Evolutionary conservation across 2,888 invertebrate species (phyloP).

Genomic region (Eilema sororculum): DNA sequence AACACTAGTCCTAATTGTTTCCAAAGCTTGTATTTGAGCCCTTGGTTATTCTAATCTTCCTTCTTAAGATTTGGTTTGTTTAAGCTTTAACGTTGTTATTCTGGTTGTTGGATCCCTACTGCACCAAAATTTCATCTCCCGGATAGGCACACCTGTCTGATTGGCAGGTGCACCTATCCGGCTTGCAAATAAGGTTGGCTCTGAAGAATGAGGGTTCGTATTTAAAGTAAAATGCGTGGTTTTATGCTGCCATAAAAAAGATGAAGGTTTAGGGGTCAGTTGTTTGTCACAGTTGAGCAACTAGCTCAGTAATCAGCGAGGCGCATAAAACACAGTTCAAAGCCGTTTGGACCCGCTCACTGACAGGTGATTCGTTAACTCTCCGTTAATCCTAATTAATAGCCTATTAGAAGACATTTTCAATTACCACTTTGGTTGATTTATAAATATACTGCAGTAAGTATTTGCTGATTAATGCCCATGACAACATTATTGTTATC

Average conservation of each 20-base stretch:
- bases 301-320: conserved; percentile 38
- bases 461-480: conserved; percentile 69
- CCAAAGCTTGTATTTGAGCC: neutral
- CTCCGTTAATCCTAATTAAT: conserved; percentile 82
- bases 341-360: conserved; percentile 57
- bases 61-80: neutral
- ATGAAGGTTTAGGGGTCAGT: conserved; percentile 38
- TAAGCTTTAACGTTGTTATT: neutral
- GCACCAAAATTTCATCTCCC: neutral
- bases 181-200: neutral
- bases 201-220: no score
- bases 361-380: conserved; percentile 77
- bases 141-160: no score
- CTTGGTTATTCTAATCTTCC: neutral
- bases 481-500: conserved; percentile 64
- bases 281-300: conserved; percentile 43
- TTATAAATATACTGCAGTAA: conserved; percentile 62
- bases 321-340: conserved; percentile 56
- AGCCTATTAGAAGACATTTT: conserved; percentile 80
- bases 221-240: neutral
- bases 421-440: conserved; percentile 81
- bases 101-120: neutral
- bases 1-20: neutral
- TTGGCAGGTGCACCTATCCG: no score
- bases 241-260: conserved; percentile 17